A percentile compares a stretch with the other conserved stretches of the same genome.
Evolutionary conservation across 1,140 invertebrate genomes (phyloP).

Genomic region (Bombus consobrinus): DNA sequence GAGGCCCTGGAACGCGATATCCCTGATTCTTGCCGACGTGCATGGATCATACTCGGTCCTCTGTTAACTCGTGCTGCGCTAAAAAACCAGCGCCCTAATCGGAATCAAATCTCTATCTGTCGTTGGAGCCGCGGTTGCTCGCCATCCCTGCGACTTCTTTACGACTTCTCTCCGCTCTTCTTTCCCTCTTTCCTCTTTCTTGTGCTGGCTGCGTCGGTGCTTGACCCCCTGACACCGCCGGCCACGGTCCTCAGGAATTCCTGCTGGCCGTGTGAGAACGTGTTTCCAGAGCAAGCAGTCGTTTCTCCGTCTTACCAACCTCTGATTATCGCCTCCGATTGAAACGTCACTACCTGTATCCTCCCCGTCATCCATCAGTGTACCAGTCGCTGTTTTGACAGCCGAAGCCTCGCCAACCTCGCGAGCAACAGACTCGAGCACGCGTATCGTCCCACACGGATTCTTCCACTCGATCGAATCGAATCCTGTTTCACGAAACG

Average conservation of each 20-base stretch:
- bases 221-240: conserved; percentile 3
- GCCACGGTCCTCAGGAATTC: background rate
- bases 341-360: background rate
- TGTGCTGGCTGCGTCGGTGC: background rate
- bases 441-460: background rate
- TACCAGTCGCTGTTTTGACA: background rate
- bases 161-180: background rate
- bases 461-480: background rate
- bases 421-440: background rate
- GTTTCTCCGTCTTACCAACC: background rate
- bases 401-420: background rate
- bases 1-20: conserved; percentile 78
- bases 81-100: conserved; percentile 66
- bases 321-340: background rate
- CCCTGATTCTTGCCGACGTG: conserved; percentile 79
- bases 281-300: background rate
- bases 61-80: conserved; percentile 70
- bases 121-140: conserved; percentile 23
- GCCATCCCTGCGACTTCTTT: conserved; percentile 48
- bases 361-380: background rate
- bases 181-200: background rate
- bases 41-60: conserved; percentile 75
- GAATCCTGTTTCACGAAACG: no score
- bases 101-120: conserved; percentile 72
- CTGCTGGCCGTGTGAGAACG: conserved; percentile 1